Base-by-base conservation (phyloP, 2,888 invertebrate species). In the Petrophora chlorosata region DNA sequence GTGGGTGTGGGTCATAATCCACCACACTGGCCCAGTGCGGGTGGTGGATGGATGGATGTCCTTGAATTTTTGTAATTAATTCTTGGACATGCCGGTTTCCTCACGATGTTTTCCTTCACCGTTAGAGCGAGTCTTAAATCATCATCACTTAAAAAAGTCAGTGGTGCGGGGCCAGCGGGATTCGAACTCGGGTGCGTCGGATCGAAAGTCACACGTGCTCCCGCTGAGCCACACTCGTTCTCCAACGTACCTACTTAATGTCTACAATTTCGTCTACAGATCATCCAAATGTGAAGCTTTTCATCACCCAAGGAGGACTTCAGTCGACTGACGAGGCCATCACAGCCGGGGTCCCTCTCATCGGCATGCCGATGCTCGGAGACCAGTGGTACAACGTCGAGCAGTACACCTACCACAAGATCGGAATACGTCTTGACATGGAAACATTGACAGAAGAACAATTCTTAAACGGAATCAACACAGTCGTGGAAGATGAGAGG, bases 251-350 rank as follows among this genome's bases (percentile, higher is more conserved):
- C 19, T 19, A 5, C 19, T 5, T 19, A 19, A 19, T 19, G 2
- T 19, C 19, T 1, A 19, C 7, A 5, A 22, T 7, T 12, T 15
- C 40, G 17, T 7, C 61, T 53, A 10, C 56, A 72, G 72, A 55
- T 19, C 85, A 87, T 56, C 74, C 77, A 5, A 85, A 86, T 38
- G 42, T 85, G 2, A 84, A 82, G 59, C 45, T 81, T 2, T 85
- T 85, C 46, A 71, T 83, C 8, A 80, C 77, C 0, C 85, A 84
- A 73, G 80, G 79, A 32, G 85, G 85, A 0, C 42, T 81, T 3
- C 82, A 82, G 52, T 82, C 83, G 0, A 66, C 79, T 0, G 81
- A 82, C 53, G 83, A 85, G 61, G 73, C 81, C 0, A 73, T 85
- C 14, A 64, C 66, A 8, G 72, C 74, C 5, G 69, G 70, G 9